A percentile compares a stretch with the other conserved stretches of the same genome.
Evolutionary conservation across 2,888 invertebrate genomes (phyloP).

Genomic region (Dicranocentrus wangi): DNA sequence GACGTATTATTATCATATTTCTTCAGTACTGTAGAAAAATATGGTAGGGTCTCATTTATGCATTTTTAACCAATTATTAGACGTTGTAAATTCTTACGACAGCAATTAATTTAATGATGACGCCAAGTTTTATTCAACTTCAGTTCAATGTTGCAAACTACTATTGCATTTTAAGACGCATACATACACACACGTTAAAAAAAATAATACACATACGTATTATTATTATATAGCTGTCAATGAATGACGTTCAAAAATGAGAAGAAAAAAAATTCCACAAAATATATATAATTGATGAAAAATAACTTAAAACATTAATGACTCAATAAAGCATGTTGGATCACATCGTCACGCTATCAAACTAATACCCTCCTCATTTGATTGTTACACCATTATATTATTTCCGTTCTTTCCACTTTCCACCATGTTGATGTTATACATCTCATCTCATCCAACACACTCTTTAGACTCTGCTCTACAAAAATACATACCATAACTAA

Average conservation of each 20-base stretch:
- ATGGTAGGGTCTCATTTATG: slow-evolving; percentile 46
- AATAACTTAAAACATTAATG: slow-evolving; percentile 33
- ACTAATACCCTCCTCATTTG: neutral
- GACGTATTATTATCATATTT: slow-evolving; percentile 31
- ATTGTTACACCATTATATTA: neutral
- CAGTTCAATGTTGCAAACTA: slow-evolving; percentile 6
- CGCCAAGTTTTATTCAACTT: slow-evolving; percentile 27
- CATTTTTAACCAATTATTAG: slow-evolving; percentile 37
- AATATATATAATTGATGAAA: neutral
- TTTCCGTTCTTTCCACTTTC: no score
- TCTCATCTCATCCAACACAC: no score
- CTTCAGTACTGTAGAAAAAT: slow-evolving; percentile 17
- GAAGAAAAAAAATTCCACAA: slow-evolving; percentile 10
- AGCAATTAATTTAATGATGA: slow-evolving; percentile 30
- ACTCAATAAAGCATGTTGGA: slow-evolving; percentile 23
- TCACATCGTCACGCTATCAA: slow-evolving; percentile 33
- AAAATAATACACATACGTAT: neutral
- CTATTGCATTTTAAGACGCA: slow-evolving; percentile 6
- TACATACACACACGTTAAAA: neutral
- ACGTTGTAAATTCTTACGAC: neutral
- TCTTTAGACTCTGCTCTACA: no score
- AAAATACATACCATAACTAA: no score
- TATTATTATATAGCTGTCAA: slow-evolving; percentile 3
- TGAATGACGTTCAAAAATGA: slow-evolving; percentile 18
- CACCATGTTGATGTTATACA: no score